Evolutionary conservation across 1,140 invertebrate species (phyloP).

Genomic region (Trichonephila inaurata): DNA sequence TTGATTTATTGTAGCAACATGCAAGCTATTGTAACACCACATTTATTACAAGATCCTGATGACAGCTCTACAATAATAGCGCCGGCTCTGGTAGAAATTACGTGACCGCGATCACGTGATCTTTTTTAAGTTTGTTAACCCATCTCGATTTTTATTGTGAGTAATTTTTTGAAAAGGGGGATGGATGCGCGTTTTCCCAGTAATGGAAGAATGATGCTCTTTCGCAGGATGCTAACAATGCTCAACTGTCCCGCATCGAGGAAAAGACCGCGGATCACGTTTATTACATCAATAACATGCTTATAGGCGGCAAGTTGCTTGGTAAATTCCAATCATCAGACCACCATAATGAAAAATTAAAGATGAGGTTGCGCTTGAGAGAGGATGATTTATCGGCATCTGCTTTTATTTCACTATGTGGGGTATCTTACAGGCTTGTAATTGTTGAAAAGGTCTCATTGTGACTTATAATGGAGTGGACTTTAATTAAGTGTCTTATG

Average conservation of each 20-base stretch:
- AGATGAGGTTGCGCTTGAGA: not conserved
- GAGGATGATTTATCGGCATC: conserved; percentile 38
- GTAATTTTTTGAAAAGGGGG: conserved; percentile 62
- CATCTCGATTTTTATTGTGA: conserved; percentile 61
- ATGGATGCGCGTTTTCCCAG: conserved; percentile 27
- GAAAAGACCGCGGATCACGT: conserved; percentile 46
- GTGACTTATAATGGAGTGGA: not conserved
- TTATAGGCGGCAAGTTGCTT: conserved; percentile 40
- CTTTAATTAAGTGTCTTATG: conserved; percentile 11
- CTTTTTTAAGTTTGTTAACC: conserved; percentile 67
- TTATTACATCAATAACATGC: conserved; percentile 74
- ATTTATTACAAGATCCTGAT: conserved; percentile 72
- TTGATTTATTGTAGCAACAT: conserved; percentile 72
- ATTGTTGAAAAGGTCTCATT: conserved; percentile 27
- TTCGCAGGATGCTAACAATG: conserved; percentile 37
- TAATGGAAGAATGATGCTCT: conserved; percentile 54
- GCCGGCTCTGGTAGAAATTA: conserved; percentile 18
- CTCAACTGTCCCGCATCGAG: not conserved
- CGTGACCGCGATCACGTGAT: conserved; percentile 69
- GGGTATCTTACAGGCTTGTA: not conserved
- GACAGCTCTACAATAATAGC: conserved; percentile 71
- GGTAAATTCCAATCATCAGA: conserved; percentile 65
- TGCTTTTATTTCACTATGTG: conserved; percentile 16
- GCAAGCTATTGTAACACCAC: conserved; percentile 70
- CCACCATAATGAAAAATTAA: conserved; percentile 70